Evolutionary conservation across 2,113 vertebrate genomes (phyloP).

Genomic region (Tursiops truncatus): DNA sequence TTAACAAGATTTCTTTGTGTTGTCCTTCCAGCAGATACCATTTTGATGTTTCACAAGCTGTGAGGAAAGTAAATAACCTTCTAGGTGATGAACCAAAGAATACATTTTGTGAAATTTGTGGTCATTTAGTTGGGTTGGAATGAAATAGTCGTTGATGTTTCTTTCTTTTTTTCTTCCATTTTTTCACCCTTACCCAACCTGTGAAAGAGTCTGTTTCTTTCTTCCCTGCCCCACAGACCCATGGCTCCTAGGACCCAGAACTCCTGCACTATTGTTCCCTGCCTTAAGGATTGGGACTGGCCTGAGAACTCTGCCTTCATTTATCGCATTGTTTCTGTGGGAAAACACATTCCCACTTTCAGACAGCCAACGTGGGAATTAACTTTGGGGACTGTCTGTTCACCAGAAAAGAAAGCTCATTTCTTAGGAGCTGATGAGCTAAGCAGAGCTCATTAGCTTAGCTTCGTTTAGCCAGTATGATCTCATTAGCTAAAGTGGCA

Average conservation of each 20-base stretch:
- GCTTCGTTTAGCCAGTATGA: constrained; percentile 81
- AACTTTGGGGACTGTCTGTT: background rate
- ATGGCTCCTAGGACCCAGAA: too few species aligned
- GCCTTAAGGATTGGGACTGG: background rate
- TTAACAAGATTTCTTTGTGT: constrained; percentile 4
- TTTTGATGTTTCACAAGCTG: background rate
- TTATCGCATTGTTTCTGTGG: background rate
- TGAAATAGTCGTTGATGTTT: background rate
- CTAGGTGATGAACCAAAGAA: background rate
- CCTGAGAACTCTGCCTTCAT: background rate
- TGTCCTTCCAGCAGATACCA: background rate
- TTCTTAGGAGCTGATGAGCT: constrained; percentile 62
- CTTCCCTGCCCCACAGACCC: too few species aligned
- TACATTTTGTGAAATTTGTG: background rate
- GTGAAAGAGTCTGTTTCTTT: background rate
- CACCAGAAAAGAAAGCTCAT: background rate
- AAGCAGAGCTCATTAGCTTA: constrained; percentile 78
- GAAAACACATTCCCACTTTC: background rate
- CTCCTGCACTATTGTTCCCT: fast-evolving
- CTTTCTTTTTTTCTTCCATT: background rate
- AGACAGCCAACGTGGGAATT: background rate
- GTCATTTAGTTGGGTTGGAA: background rate
- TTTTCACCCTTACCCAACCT: background rate
- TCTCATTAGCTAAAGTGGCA: constrained; percentile 77
- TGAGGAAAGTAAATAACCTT: background rate